Conservation (phyloP, 2,113 vertebrate genomes). For the Macaca nemestrina region DNA sequence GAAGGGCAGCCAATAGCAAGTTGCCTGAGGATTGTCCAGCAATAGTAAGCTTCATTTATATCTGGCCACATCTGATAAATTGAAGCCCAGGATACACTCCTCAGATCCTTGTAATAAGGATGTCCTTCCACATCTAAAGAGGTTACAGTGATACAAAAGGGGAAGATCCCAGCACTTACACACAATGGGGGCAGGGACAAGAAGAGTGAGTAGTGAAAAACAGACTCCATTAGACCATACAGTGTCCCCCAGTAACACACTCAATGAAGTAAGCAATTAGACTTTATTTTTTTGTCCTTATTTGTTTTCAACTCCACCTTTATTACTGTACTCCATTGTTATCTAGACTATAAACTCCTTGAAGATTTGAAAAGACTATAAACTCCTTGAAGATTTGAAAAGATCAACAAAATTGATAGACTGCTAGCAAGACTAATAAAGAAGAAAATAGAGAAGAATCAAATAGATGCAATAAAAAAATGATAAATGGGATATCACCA, state of each 20-base stretch:
- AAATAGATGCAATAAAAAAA: too few species aligned
- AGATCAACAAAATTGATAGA: too few species aligned
- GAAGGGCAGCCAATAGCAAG: not conserved
- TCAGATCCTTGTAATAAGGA: not conserved
- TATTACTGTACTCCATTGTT: not conserved
- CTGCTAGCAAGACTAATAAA: too few species aligned
- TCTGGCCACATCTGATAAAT: not conserved
- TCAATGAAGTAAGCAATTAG: not conserved
- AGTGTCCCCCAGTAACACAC: not conserved
- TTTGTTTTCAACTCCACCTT: not conserved
- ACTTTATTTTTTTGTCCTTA: not conserved
- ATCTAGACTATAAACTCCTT: not conserved
- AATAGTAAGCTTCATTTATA: not conserved
- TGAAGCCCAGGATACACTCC: not conserved
- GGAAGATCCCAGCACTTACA: not conserved
- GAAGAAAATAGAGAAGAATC: too few species aligned
- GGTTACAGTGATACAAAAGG: not conserved
- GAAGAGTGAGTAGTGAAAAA: not conserved
- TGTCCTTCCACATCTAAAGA: not conserved
- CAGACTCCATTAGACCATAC: not conserved
- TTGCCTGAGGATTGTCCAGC: not conserved
- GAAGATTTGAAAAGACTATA: not conserved
- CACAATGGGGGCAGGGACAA: rapidly evolving
- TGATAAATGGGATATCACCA: too few species aligned
- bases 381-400: not conserved